Base-by-base conservation (phyloP, 2,113 vertebrate genomes). In the Melanotaenia duboulayi region DNA sequence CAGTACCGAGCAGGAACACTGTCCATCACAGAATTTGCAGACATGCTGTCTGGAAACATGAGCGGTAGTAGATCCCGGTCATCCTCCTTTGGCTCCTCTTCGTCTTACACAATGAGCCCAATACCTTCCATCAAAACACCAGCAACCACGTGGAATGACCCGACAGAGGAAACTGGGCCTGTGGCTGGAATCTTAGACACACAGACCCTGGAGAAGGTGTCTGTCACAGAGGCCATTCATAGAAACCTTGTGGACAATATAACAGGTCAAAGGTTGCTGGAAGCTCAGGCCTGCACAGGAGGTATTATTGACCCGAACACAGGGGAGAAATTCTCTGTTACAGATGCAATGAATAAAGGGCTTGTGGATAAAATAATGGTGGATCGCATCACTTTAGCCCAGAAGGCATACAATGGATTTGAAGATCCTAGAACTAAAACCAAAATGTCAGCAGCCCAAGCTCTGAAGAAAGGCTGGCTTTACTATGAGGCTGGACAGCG, bases 291-390 rank as follows among this genome's bases (percentile, higher is more conserved):
- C 59, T 99, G 97, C 89, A 99, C 97, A 0, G 98, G 98, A 0
- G 98, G 98, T 66, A 98, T 99, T 88, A 94, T 99, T 0, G 97
- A 99, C 81, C 97, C 97, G 52, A 84, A 74, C 83, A 96, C 95
- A 0, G 97, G 97, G 0, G 96, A 98, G 42, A 97, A 95, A 63
- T 97, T 94, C 79, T 74, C 95, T 0, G 94, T 99, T 0, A 79
- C 95, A 0, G 98, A 99, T 0, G 97, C 97, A 0, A 93, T 97
- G 64, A 92, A 86, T 89, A 95, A 95, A 89, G 95, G 96, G 11
- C 93, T 99, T 28, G 96, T 99, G 0, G 97, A 99, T 93, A 96
- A 95, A 78, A 95, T 98, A 83, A 98, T 99, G 97, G 97, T 99
- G 55, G 98, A 99, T 70, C 95, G 97, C 80, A 97, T 99, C 89